A percentile compares a stretch with the other conserved stretches of the same genome.
These are phyloP conservation scores for Hypothenemus hampei DNA, from an alignment of 1,140 invertebrate species.

Conservation along the genomic window DNA sequence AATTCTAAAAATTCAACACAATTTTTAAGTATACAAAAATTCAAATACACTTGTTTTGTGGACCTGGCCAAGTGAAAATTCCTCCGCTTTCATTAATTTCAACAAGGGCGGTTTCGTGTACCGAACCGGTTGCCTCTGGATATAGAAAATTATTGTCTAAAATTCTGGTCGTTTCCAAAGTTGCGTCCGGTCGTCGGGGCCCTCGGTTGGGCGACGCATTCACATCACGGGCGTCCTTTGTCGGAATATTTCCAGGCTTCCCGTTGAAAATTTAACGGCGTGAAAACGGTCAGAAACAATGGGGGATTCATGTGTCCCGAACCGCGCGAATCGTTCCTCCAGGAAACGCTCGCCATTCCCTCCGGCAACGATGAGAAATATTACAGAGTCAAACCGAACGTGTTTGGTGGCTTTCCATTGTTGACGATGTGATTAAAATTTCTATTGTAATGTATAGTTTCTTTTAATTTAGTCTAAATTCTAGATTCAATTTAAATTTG, in stretches of 20 bases:
- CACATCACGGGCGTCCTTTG: slow-evolving; percentile 15
- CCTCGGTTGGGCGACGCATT: too few species aligned
- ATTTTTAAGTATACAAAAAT: too few species aligned
- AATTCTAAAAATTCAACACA: too few species aligned
- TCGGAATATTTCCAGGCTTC: slow-evolving; percentile 10
- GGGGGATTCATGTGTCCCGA: slow-evolving; percentile 20
- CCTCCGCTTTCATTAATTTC: too few species aligned
- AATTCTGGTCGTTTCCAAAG: slow-evolving; percentile 12
- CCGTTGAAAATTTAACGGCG: slow-evolving; percentile 23
- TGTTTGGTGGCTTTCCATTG: slow-evolving; percentile 11
- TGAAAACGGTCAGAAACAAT: slow-evolving; percentile 23
- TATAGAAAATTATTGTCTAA: slow-evolving; percentile 1
- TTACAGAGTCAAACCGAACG: slow-evolving; percentile 1
- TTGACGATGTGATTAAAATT: slow-evolving; percentile 6
- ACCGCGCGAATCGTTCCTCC: slow-evolving; percentile 11
- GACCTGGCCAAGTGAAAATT: too few species aligned
- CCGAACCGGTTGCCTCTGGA: too few species aligned
- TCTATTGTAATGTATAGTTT: not conserved
- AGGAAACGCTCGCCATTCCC: too few species aligned
- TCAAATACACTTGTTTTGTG: too few species aligned
- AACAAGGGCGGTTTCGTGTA: too few species aligned
- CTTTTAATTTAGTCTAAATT: not conserved
- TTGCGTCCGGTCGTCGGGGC: slow-evolving; percentile 16
- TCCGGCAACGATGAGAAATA: slow-evolving; percentile 14
- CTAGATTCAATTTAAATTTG: not conserved